A percentile compares a stretch with the other conserved stretches of the same genome.
phyloP scores from a whole-genome alignment of 30 jellyfish, hydroid and myxozoan species.

The Cassiopea xamachana region DNA sequence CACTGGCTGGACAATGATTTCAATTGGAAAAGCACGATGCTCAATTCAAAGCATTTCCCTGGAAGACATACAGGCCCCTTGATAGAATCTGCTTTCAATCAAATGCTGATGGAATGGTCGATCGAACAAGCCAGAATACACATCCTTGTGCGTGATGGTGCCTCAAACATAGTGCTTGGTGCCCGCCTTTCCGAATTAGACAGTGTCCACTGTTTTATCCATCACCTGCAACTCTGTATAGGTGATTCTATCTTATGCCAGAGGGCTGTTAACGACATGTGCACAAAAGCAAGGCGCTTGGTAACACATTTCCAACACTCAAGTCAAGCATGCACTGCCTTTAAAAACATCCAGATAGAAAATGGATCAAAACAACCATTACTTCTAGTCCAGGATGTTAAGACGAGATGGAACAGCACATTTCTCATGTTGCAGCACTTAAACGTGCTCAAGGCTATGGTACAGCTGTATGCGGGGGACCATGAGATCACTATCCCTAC shows the following conservation, averaged over 20 bases:
- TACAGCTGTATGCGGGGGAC: constrained; percentile 61
- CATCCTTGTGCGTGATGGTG: constrained; percentile 78
- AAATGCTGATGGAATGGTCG: constrained; percentile 62
- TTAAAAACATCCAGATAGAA: constrained; percentile 74
- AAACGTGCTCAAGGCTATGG: constrained; percentile 17
- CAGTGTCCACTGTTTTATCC: constrained; percentile 72
- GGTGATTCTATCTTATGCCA: constrained; percentile 59
- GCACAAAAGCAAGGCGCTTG: constrained; percentile 47
- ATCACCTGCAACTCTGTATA: constrained; percentile 46
- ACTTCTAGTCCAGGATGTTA: constrained; percentile 28
- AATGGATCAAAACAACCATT: too few relatives aligned
- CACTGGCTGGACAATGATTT: constrained; percentile 71
- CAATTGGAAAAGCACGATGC: constrained; percentile 64
- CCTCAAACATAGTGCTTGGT: constrained; percentile 67
- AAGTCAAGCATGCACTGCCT: constrained; percentile 74
- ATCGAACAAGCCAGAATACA: constrained; percentile 66
- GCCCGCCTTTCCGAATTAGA: constrained; percentile 57
- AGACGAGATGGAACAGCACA: constrained; percentile 45
- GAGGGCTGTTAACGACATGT: constrained; percentile 68
- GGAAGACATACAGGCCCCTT: constrained; percentile 69
- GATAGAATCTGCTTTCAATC: constrained; percentile 49
- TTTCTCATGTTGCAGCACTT: constrained; percentile 43
- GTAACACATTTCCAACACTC: constrained; percentile 81
- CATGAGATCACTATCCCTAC: constrained; percentile 57
- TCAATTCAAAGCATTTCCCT: constrained; percentile 65